phyloP scores from a whole-genome alignment of 35 echinoderm and acorn worm species.

The Ptychodera flava region DNA sequence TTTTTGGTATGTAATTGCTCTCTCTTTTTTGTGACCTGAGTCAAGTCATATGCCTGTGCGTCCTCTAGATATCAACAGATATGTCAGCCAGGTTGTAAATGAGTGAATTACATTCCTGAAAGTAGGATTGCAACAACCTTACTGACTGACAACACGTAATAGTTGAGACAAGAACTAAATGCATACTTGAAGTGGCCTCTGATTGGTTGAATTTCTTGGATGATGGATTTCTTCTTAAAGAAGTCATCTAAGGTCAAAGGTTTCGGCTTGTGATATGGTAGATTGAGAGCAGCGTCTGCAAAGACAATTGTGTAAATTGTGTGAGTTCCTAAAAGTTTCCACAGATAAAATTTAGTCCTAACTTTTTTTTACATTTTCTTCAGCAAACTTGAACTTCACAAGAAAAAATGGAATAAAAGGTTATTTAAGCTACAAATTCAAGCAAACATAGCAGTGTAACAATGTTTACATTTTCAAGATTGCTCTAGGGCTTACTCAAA shows the following conservation, averaged over 20 bases:
- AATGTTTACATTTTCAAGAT: no score
- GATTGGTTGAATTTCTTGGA: constrained; percentile 27
- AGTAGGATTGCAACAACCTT: no score
- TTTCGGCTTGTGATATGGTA: constrained; percentile 91
- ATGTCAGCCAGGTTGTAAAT: no score
- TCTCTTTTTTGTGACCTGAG: no score
- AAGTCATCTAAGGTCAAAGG: constrained; percentile 79
- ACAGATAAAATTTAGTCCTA: not conserved
- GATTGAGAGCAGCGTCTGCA: constrained; percentile 59
- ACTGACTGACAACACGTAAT: no score
- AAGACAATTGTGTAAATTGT: not conserved
- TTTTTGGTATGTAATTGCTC: no score
- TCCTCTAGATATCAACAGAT: no score
- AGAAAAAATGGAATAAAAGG: not conserved
- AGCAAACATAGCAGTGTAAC: not conserved
- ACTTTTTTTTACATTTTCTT: not conserved
- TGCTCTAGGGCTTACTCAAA: no score
- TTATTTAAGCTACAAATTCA: not conserved
- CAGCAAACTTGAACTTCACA: not conserved
- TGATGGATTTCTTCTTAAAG: constrained; percentile 83
- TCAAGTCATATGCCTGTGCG: no score
- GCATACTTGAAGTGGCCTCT: constrained; percentile 19
- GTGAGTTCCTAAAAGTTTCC: not conserved
- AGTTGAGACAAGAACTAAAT: not conserved
- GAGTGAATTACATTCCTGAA: no score